Evolutionary conservation across 2,113 vertebrate species (phyloP).

Genomic region (Antigone vipio): DNA sequence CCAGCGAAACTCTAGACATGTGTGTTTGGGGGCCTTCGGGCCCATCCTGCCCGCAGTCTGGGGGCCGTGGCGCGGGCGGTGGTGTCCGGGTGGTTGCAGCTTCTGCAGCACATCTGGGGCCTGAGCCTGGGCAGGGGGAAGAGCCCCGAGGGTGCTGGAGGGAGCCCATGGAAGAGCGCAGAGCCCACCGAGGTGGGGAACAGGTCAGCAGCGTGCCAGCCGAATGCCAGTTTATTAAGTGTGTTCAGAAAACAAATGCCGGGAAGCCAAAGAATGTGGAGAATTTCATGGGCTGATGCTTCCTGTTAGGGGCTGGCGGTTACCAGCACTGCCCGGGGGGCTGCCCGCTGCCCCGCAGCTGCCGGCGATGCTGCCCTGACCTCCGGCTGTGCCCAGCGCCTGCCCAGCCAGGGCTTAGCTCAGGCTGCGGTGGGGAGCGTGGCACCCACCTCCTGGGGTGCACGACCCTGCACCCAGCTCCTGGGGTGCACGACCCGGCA

Average conservation of each 20-base stretch:
- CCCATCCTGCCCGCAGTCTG: rapidly evolving
- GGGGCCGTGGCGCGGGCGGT: rapidly evolving
- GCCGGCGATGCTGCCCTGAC: too few relatives aligned
- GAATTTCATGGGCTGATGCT: neutral
- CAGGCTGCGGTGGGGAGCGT: rapidly evolving
- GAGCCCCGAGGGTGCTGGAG: neutral
- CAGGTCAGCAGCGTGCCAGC: neutral
- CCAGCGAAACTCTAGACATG: rapidly evolving
- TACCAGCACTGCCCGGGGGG: neutral
- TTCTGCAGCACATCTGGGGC: neutral
- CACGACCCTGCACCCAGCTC: neutral
- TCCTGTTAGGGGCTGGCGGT: neutral
- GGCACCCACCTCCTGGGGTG: neutral
- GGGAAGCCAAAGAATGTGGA: slow-evolving; percentile 25
- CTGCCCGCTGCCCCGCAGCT: neutral
- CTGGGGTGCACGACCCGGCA: too few relatives aligned
- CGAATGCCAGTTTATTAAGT: neutral
- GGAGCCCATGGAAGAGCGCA: neutral
- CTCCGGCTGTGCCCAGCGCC: rapidly evolving
- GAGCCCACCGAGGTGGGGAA: neutral
- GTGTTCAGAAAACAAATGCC: rapidly evolving
- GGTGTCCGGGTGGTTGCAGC: rapidly evolving
- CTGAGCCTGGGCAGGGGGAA: rapidly evolving
- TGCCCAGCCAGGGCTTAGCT: rapidly evolving
- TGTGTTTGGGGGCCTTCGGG: rapidly evolving